A percentile compares a stretch with the other conserved stretches of the same genome.
Evolutionary conservation across 2,888 invertebrate species (phyloP).

Genomic region (Tipula unca): DNA sequence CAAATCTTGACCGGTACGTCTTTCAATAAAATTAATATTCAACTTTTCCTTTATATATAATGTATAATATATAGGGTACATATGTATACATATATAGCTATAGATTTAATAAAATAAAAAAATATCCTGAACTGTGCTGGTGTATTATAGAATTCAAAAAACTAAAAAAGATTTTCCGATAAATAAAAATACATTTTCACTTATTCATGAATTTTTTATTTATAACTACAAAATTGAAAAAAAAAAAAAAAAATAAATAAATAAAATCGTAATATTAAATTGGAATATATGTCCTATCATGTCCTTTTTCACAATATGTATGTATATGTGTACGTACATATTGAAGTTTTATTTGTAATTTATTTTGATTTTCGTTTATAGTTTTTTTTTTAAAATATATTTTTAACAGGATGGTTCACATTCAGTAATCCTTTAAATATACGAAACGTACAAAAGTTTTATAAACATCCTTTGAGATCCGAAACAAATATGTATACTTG

Average conservation of each 20-base stretch:
- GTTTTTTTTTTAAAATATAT: neutral
- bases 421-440: neutral
- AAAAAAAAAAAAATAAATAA: too few relatives aligned
- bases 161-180: neutral
- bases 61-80: neutral
- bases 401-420: neutral
- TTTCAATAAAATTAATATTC: neutral
- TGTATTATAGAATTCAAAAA: neutral
- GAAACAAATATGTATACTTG: neutral
- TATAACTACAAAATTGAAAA: neutral
- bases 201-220: conserved; percentile 14
- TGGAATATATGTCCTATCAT: neutral
- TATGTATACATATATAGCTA: too few relatives aligned
- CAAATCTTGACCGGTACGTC: neutral
- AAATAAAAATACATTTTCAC: neutral
- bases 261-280: conserved; percentile 1
- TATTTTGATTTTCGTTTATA: neutral
- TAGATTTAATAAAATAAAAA: neutral
- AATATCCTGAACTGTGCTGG: neutral
- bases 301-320: neutral
- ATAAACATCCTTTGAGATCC: neutral
- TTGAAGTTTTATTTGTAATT: neutral
- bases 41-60: neutral
- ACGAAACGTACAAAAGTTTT: neutral
- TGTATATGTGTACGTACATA: neutral